Evolutionary conservation across 1,140 invertebrate species (phyloP).

Genomic region (Ceratina japonica): DNA sequence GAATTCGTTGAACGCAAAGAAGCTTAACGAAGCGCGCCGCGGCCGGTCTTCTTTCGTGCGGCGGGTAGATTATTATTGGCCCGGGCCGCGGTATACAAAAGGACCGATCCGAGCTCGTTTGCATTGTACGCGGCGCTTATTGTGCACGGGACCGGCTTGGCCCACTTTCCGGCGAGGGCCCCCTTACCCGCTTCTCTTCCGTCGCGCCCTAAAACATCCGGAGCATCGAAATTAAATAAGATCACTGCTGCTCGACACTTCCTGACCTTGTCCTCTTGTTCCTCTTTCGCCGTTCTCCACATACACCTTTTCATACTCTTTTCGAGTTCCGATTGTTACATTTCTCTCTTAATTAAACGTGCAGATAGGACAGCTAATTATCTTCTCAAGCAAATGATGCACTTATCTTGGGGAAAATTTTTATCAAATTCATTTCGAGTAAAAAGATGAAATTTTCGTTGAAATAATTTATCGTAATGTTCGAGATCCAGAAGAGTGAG

Average conservation of each 20-base stretch:
- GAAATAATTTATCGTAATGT: no score
- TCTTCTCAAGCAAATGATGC: no score
- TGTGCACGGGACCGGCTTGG: neutral
- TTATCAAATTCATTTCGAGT: no score
- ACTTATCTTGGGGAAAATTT: no score
- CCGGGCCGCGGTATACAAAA: conserved; percentile 25
- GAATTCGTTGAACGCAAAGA: neutral
- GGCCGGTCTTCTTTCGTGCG: neutral
- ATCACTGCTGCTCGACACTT: neutral
- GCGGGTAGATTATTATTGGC: conserved; percentile 12
- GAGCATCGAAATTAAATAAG: conserved; percentile 22
- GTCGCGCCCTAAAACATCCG: neutral
- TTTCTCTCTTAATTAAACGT: no score
- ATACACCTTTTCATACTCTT: neutral
- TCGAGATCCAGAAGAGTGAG: neutral
- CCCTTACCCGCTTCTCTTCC: neutral
- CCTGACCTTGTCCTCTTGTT: conserved; percentile 17
- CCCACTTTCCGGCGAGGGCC: neutral
- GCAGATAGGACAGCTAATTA: no score
- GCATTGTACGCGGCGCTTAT: conserved; percentile 21
- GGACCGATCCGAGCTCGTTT: conserved; percentile 25
- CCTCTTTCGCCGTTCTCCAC: neutral
- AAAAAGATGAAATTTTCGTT: no score
- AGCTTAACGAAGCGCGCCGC: conserved; percentile 1
- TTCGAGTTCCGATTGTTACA: neutral